Conservation (phyloP, 2,113 vertebrate species). For the Cephalopterus ornatus region DNA sequence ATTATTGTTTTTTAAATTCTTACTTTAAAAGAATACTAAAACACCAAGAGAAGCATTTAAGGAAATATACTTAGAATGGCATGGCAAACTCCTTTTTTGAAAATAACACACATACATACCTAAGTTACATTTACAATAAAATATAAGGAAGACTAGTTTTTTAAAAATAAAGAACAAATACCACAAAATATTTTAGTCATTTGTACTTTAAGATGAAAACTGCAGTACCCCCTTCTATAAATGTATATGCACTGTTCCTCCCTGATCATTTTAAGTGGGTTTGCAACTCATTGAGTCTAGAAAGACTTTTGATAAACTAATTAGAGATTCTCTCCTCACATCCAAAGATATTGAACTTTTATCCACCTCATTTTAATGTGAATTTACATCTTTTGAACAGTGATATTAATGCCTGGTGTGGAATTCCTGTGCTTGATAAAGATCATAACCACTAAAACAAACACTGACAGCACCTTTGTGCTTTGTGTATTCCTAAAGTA, state of each 20-base stretch:
- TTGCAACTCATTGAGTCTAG: neutral
- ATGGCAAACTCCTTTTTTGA: neutral
- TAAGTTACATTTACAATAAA: neutral
- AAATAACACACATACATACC: neutral
- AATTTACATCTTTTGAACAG: neutral
- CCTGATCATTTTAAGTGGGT: neutral
- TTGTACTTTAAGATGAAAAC: neutral
- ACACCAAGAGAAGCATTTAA: neutral
- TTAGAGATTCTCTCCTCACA: neutral
- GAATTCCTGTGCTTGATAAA: neutral
- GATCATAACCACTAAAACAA: neutral
- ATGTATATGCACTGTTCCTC: neutral
- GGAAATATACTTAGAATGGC: neutral
- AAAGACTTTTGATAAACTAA: neutral
- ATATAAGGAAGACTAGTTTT: rapidly evolving
- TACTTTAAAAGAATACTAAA: neutral
- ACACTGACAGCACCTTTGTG: neutral
- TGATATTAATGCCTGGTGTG: neutral
- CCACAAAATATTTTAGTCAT: neutral
- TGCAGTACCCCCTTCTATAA: neutral
- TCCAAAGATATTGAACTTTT: neutral
- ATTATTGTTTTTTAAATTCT: neutral
- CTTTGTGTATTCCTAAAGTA: neutral
- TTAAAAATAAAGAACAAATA: neutral
- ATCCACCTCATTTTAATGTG: neutral